Conservation (phyloP, 2,797 vertebrate species). For the Pangasius djambal region DNA sequence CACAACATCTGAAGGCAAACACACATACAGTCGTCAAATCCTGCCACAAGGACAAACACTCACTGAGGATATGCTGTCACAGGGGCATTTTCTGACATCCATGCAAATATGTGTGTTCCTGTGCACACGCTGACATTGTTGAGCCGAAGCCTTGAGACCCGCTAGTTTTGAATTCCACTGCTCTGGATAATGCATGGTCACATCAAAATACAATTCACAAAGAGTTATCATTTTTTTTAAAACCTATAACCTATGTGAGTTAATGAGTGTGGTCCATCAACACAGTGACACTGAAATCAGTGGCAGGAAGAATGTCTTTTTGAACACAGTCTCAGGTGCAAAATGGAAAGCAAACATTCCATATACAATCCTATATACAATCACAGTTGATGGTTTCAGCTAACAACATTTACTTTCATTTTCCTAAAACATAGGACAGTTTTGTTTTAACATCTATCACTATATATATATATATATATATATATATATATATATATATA, state of each 20-base stretch:
- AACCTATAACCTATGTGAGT: background rate
- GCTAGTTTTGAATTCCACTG: background rate
- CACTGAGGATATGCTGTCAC: background rate
- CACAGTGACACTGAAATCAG: background rate
- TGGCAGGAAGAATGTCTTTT: background rate
- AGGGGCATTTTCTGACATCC: background rate
- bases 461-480: no score
- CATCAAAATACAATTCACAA: no score
- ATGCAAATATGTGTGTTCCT: background rate
- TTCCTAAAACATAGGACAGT: background rate
- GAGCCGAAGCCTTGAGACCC: background rate
- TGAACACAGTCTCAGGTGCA: background rate
- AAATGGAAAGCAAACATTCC: background rate
- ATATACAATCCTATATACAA: no score
- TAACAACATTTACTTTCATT: background rate
- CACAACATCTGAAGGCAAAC: slow-evolving; percentile 34
- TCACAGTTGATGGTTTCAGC: background rate
- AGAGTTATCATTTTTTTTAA: background rate
- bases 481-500: no score
- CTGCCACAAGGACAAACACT: background rate
- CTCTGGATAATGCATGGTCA: background rate
- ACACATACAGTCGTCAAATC: background rate
- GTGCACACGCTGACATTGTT: background rate
- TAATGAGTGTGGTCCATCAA: background rate
- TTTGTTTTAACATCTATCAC: no score